A percentile compares a stretch with the other conserved stretches of the same genome.
phyloP scores from a whole-genome alignment of 2,113 vertebrate species.

The Brachypodius melanocephalos region DNA sequence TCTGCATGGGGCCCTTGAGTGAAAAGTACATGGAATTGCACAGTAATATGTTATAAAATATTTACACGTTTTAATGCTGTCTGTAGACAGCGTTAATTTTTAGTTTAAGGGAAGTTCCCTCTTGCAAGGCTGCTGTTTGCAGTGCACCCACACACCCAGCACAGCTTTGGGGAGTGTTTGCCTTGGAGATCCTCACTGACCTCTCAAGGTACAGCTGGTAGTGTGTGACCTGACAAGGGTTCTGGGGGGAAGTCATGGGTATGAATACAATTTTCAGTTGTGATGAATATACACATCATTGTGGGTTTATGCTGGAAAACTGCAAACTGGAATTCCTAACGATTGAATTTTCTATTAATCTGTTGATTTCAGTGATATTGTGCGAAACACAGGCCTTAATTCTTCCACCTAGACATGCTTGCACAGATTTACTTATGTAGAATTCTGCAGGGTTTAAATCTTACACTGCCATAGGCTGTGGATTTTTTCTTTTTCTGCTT shows the following conservation, averaged over 20 bases:
- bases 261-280: fast-evolving
- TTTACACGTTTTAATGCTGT: background rate
- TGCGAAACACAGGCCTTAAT: background rate
- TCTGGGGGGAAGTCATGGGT: background rate
- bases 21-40: background rate
- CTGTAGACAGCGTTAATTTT: background rate
- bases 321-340: background rate
- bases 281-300: background rate
- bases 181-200: background rate
- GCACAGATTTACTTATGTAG: background rate
- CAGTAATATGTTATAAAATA: background rate
- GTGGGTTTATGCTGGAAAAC: background rate
- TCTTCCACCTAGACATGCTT: background rate
- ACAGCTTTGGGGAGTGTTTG: background rate
- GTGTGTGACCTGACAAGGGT: background rate
- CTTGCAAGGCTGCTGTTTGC: background rate
- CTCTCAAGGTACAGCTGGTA: background rate
- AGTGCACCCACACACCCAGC: background rate
- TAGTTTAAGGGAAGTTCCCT: background rate
- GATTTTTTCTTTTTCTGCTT: fast-evolving
- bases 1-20: background rate
- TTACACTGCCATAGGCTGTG: background rate
- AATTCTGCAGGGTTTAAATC: background rate
- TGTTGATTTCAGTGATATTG: background rate
- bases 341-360: background rate